A percentile compares a stretch with the other conserved stretches of the same genome.
Conservation (phyloP, 2,888 invertebrate genomes). For the Amphipyra tragopoginis region DNA sequence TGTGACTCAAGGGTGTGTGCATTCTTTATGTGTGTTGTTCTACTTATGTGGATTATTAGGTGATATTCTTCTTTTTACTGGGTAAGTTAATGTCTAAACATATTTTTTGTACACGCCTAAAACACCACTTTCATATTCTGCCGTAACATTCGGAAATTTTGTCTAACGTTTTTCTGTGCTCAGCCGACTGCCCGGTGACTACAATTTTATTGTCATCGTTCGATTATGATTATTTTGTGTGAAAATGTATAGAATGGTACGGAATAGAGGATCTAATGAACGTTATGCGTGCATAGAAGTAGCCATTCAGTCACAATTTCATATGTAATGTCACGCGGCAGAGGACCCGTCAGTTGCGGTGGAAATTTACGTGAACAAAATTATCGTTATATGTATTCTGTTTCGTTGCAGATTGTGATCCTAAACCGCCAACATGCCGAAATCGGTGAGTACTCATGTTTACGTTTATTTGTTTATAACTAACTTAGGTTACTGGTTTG, state of each 20-base stretch:
- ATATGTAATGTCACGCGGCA: conserved; percentile 73
- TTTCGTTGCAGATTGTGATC: conserved; percentile 86
- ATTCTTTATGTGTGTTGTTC: conserved; percentile 89
- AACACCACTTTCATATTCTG: conserved; percentile 37
- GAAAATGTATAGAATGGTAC: conserved; percentile 65
- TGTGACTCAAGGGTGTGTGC: conserved; percentile 90
- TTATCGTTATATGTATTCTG: conserved; percentile 70
- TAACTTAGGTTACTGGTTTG: conserved; percentile 23
- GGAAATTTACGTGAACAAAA: conserved; percentile 68
- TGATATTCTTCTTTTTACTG: conserved; percentile 87
- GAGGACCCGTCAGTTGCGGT: conserved; percentile 65
- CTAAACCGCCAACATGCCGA: conserved; percentile 90
- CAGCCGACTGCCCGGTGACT: conserved; percentile 80
- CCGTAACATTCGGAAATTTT: conserved; percentile 50
- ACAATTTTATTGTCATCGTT: conserved; percentile 74
- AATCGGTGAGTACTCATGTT: conserved; percentile 89
- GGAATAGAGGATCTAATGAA: conserved; percentile 51
- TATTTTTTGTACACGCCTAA: conserved; percentile 22
- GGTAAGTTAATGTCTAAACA: conserved; percentile 73
- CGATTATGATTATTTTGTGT: conserved; percentile 68
- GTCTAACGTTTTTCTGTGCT: conserved; percentile 69
- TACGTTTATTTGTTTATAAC: conserved; percentile 55
- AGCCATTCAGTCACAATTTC: conserved; percentile 69
- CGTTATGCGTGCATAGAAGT: conserved; percentile 49
- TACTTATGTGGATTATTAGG: conserved; percentile 90